phyloP scores from a whole-genome alignment of 2,797 vertebrate species.

The Danio choprae region DNA sequence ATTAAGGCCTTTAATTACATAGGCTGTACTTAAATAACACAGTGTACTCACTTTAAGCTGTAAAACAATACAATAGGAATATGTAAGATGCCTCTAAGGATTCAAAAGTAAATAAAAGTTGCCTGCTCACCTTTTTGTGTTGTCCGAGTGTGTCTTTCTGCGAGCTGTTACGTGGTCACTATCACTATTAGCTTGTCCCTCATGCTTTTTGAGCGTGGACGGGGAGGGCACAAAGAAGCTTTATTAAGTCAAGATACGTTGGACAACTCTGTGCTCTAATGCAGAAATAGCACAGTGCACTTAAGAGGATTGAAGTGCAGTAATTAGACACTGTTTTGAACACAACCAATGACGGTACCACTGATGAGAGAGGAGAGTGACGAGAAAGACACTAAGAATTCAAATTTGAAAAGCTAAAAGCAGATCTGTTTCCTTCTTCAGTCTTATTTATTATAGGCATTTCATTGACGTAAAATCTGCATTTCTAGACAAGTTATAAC shows the following conservation, averaged over 20 bases:
- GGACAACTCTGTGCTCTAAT: conserved; percentile 76
- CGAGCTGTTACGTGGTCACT: conserved; percentile 36
- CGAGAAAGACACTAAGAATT: neutral
- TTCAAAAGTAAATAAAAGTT: neutral
- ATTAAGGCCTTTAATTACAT: neutral
- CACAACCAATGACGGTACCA: conserved; percentile 39
- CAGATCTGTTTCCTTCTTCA: neutral
- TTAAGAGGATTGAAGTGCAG: conserved; percentile 93
- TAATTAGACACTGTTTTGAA: conserved; percentile 84
- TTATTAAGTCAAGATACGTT: conserved; percentile 75
- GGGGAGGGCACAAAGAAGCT: conserved; percentile 76
- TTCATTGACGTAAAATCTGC: no score
- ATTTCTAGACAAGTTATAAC: neutral
- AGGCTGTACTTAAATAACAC: neutral
- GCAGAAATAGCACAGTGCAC: conserved; percentile 89
- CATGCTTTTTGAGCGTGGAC: conserved; percentile 68
- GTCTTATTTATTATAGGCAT: no score
- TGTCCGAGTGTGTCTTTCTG: neutral
- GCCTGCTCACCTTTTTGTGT: conserved; percentile 40
- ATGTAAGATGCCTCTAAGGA: neutral
- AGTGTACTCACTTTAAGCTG: neutral
- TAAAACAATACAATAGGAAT: neutral
- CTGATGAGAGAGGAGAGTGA: conserved; percentile 59
- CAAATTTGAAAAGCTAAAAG: neutral
- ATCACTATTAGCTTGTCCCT: conserved; percentile 23